phyloP scores from a whole-genome alignment of 2,888 invertebrate genomes.

The Athetis lepigone region DNA sequence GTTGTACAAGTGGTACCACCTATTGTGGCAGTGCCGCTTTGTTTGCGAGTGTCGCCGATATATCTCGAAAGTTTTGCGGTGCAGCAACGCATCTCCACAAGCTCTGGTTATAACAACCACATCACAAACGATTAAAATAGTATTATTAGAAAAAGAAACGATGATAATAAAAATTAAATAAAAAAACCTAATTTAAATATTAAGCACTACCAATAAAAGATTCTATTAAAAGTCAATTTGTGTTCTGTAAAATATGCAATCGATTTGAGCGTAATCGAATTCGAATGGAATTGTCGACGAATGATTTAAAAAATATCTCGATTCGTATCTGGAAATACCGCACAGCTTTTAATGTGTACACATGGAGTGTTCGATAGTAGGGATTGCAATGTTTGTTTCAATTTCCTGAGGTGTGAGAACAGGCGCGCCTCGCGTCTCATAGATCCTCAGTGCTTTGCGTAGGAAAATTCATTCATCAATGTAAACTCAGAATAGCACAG shows the following conservation, averaged over 20 bases:
- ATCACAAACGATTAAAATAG: slow-evolving; percentile 64
- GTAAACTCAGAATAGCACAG: slow-evolving; percentile 28
- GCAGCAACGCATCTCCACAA: slow-evolving; percentile 77
- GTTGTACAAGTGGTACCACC: slow-evolving; percentile 80
- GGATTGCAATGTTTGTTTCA: slow-evolving; percentile 88
- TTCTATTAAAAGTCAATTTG: slow-evolving; percentile 49
- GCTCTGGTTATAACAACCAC: slow-evolving; percentile 69
- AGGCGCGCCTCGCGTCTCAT: slow-evolving; percentile 75
- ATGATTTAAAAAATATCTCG: slow-evolving; percentile 54
- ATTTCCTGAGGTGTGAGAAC: slow-evolving; percentile 81
- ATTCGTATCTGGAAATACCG: slow-evolving; percentile 45
- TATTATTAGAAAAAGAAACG: slow-evolving; percentile 10
- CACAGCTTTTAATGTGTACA: slow-evolving; percentile 69
- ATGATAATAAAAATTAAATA: background rate
- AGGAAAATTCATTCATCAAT: slow-evolving; percentile 55
- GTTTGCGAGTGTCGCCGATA: slow-evolving; percentile 87
- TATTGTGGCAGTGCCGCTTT: slow-evolving; percentile 84
- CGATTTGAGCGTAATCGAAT: slow-evolving; percentile 54
- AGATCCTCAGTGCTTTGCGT: slow-evolving; percentile 66
- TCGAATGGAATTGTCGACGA: slow-evolving; percentile 41
- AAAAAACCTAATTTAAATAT: slow-evolving; percentile 34
- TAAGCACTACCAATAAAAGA: slow-evolving; percentile 25
- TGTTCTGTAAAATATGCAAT: slow-evolving; percentile 41
- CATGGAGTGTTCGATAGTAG: slow-evolving; percentile 70
- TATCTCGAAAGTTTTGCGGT: slow-evolving; percentile 86